Percentiles rank a stretch among this genome's conserved stretches.
phyloP scores from a whole-genome alignment of 2,113 vertebrate genomes.

The Heterotilapia buettikoferi region DNA sequence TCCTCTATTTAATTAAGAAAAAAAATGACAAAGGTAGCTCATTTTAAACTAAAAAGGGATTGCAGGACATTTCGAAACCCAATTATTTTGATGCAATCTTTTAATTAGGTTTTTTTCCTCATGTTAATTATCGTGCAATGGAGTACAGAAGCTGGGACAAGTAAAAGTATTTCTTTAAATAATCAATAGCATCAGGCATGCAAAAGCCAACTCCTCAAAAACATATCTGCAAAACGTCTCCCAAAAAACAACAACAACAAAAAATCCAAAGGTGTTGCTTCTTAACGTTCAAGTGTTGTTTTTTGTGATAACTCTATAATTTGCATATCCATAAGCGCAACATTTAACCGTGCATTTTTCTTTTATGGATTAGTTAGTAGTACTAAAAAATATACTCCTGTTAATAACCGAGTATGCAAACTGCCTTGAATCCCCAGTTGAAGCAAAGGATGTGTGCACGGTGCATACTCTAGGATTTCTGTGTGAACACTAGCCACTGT shows the following conservation, averaged over 20 bases:
- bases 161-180: constrained; percentile 13
- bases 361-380: background rate
- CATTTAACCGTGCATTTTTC: background rate
- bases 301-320: background rate
- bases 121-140: constrained; percentile 19
- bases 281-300: background rate
- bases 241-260: background rate
- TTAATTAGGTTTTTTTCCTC: constrained; percentile 18
- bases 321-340: background rate
- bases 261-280: background rate
- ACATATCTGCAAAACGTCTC: background rate
- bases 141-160: background rate
- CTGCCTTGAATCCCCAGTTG: background rate
- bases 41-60: background rate
- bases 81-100: constrained; percentile 44
- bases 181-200: background rate
- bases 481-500: constrained; percentile 27
- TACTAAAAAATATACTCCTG: background rate
- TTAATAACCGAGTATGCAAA: background rate
- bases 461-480: background rate
- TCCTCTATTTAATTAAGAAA: background rate
- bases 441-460: background rate
- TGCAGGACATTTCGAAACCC: background rate
- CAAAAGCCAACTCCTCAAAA: background rate
- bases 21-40: background rate